A percentile compares a stretch with the other conserved stretches of the same genome.
phyloP scores from a whole-genome alignment of 2,888 invertebrate genomes.

The Caradrina clavipalpis region DNA sequence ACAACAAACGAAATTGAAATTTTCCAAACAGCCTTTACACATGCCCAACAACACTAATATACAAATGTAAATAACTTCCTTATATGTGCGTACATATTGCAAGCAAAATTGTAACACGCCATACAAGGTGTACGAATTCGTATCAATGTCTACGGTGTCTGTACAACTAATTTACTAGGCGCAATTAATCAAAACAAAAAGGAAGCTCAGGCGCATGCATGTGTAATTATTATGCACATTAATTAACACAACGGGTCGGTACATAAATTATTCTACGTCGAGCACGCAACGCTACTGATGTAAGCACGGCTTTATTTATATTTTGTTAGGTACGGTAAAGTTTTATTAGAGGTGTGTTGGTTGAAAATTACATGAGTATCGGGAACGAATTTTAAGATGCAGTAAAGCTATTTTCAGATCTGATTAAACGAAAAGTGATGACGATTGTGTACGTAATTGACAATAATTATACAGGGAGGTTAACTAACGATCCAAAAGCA shows the following conservation, averaged over 20 bases:
- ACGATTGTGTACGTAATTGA: neutral
- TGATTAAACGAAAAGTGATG: neutral
- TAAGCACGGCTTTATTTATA: conserved; percentile 58
- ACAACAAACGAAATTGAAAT: conserved; percentile 54
- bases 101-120: conserved; percentile 49
- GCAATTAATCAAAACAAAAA: conserved; percentile 89
- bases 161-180: conserved; percentile 82
- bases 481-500: neutral
- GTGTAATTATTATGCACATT: conserved; percentile 90
- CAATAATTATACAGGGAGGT: neutral
- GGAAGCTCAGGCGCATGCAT: conserved; percentile 88
- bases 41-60: conserved; percentile 6
- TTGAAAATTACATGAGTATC: neutral
- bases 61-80: conserved; percentile 39
- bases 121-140: conserved; percentile 51
- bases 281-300: conserved; percentile 78
- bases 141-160: conserved; percentile 71
- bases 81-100: conserved; percentile 32
- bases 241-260: conserved; percentile 82
- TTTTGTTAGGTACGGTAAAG: conserved; percentile 23
- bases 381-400: neutral
- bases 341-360: conserved; percentile 29
- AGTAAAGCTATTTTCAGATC: conserved; percentile 3
- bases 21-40: conserved; percentile 31
- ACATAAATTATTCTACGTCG: conserved; percentile 83